Conservation (phyloP, 2,888 invertebrate species). For the Dastarcus helophoroides region DNA sequence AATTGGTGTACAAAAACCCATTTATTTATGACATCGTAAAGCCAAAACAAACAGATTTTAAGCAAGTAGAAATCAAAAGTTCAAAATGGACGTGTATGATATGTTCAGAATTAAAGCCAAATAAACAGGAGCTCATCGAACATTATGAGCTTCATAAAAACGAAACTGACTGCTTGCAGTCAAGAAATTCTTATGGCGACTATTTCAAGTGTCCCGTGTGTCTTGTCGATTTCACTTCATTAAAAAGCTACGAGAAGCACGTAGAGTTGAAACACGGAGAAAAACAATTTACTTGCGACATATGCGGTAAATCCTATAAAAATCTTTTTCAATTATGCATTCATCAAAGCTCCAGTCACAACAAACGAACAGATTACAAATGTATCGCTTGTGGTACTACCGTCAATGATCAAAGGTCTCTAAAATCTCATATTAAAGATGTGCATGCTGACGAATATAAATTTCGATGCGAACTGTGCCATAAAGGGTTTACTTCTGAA, state of each 20-base stretch:
- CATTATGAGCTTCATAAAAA: slow-evolving; percentile 16
- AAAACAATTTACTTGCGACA: slow-evolving; percentile 14
- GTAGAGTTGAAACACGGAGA: slow-evolving; percentile 19
- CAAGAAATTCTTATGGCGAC: slow-evolving; percentile 13
- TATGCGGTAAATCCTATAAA: slow-evolving; percentile 17
- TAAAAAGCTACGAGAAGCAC: slow-evolving; percentile 25
- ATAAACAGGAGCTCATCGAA: slow-evolving; percentile 9
- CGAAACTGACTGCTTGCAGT: slow-evolving; percentile 15
- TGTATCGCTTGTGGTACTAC: slow-evolving; percentile 16
- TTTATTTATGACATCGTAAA: slow-evolving; percentile 9
- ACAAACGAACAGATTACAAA: slow-evolving; percentile 13
- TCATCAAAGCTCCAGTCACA: slow-evolving; percentile 17
- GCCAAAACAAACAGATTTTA: slow-evolving; percentile 6
- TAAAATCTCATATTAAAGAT: slow-evolving; percentile 16
- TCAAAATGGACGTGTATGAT: slow-evolving; percentile 13
- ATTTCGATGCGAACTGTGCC: slow-evolving; percentile 23
- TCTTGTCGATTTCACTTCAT: slow-evolving; percentile 22
- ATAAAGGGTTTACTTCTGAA: slow-evolving; percentile 14
- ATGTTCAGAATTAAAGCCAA: slow-evolving; percentile 8
- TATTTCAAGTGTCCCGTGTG: slow-evolving; percentile 21
- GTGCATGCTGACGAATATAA: slow-evolving; percentile 19
- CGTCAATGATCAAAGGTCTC: slow-evolving; percentile 10
- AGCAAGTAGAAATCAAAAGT: slow-evolving; percentile 7
- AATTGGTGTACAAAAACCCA: slow-evolving; percentile 11
- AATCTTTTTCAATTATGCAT: slow-evolving; percentile 17